Evolutionary conservation across 2,113 vertebrate species (phyloP).

Genomic region (Archocentrus centrarchus): DNA sequence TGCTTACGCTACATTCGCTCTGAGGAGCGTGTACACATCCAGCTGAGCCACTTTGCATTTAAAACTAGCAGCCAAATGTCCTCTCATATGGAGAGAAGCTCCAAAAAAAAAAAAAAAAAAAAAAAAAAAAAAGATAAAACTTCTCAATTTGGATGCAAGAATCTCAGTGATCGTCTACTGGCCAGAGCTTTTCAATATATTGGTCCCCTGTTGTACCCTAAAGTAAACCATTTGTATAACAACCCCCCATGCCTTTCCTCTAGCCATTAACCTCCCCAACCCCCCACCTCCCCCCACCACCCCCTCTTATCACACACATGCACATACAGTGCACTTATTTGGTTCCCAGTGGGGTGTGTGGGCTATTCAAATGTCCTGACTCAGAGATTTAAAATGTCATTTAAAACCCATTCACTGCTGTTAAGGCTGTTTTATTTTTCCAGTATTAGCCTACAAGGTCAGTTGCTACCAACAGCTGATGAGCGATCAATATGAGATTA

Average conservation of each 20-base stretch:
- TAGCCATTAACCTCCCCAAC: neutral
- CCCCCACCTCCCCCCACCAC: neutral
- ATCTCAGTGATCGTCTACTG: slow-evolving; percentile 58
- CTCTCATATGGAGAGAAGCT: slow-evolving; percentile 56
- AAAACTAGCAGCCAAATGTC: slow-evolving; percentile 64
- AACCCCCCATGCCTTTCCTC: neutral
- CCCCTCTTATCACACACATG: slow-evolving; percentile 36
- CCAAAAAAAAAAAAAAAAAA: slow-evolving; percentile 36
- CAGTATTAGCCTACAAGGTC: slow-evolving; percentile 76
- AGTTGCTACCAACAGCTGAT: slow-evolving; percentile 81
- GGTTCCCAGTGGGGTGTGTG: slow-evolving; percentile 47
- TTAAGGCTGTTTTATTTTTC: slow-evolving; percentile 80
- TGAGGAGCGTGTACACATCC: slow-evolving; percentile 58
- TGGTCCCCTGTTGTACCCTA: slow-evolving; percentile 57
- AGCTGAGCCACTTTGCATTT: slow-evolving; percentile 70
- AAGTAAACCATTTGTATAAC: slow-evolving; percentile 57
- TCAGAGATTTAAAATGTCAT: slow-evolving; percentile 77
- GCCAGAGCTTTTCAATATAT: slow-evolving; percentile 54
- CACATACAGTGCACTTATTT: slow-evolving; percentile 53
- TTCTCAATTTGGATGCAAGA: slow-evolving; percentile 46
- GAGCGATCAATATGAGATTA: slow-evolving; percentile 83
- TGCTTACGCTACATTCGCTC: slow-evolving; percentile 47
- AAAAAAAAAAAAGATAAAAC: neutral
- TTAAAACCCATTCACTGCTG: slow-evolving; percentile 74
- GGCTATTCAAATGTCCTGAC: slow-evolving; percentile 63